phyloP scores from a whole-genome alignment of 2,888 invertebrate genomes.

The Leucania comma region DNA sequence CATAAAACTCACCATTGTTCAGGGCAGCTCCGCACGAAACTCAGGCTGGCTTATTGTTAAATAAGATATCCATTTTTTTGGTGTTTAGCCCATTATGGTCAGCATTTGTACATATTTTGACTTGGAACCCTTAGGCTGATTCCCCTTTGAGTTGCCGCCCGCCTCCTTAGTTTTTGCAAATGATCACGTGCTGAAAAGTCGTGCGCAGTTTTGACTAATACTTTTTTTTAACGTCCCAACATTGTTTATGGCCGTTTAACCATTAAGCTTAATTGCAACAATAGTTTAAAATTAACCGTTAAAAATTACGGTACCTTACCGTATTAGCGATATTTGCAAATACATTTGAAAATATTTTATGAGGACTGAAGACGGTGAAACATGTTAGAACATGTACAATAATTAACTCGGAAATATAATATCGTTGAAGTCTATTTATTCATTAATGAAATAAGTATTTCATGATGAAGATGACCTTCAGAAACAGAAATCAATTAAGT shows the following conservation, averaged over 20 bases:
- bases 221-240: slow-evolving; percentile 34
- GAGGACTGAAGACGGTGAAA: neutral
- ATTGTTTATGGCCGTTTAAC: slow-evolving; percentile 49
- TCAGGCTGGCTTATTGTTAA: slow-evolving; percentile 86
- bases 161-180: slow-evolving; percentile 79
- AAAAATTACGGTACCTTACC: slow-evolving; percentile 40
- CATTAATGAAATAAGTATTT: neutral
- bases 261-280: slow-evolving; percentile 48
- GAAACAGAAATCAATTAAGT: neutral
- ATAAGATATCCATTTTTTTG: slow-evolving; percentile 90
- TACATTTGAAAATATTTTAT: neutral
- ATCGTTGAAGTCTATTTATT: neutral
- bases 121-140: slow-evolving; percentile 75
- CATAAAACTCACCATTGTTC: slow-evolving; percentile 87
- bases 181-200: slow-evolving; percentile 79
- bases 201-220: slow-evolving; percentile 52
- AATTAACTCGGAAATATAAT: neutral
- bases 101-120: slow-evolving; percentile 89
- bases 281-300: slow-evolving; percentile 59
- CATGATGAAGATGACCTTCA: too few relatives aligned
- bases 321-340: slow-evolving; percentile 15
- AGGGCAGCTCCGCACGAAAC: slow-evolving; percentile 81
- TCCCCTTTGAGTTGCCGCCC: slow-evolving; percentile 81
- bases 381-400: neutral
- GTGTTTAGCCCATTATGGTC: slow-evolving; percentile 85